Percentiles rank a stretch among this genome's conserved stretches.
Evolutionary conservation across 2,113 vertebrate species (phyloP).

Genomic region (Sinocyclocheilus anophthalmus): DNA sequence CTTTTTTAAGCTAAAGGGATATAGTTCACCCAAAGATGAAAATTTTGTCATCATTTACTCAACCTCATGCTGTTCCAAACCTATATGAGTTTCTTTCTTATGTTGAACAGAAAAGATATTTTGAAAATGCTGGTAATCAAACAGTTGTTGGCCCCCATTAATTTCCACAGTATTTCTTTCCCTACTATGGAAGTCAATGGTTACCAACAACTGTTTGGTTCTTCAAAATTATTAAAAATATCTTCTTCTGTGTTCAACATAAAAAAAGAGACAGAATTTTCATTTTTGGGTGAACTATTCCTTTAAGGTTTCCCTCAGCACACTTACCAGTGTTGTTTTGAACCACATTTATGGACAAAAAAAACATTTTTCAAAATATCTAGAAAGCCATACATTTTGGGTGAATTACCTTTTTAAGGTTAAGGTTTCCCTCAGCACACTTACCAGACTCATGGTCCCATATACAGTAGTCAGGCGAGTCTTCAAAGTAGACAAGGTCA

Average conservation of each 20-base stretch:
- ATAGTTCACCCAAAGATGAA: no score
- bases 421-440: slow-evolving; percentile 46
- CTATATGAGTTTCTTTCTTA: no score
- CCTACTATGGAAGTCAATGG: no score
- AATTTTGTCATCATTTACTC: no score
- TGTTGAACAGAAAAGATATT: no score
- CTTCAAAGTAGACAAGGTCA: slow-evolving; percentile 94
- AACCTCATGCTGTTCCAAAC: no score
- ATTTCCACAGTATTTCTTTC: no score
- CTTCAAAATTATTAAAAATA: no score
- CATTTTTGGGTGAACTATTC: not conserved
- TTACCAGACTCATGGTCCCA: slow-evolving; percentile 88
- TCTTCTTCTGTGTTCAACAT: not conserved
- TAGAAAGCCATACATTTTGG: not conserved
- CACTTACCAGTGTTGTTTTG: slow-evolving; percentile 75
- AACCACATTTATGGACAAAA: not conserved
- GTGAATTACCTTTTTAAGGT: not conserved
- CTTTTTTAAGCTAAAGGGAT: no score
- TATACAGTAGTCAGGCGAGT: slow-evolving; percentile 96
- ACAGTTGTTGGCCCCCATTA: no score
- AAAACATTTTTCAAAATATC: not conserved
- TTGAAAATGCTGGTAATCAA: no score
- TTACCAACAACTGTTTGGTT: no score
- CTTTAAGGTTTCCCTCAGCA: not conserved
- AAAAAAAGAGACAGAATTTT: not conserved